Conservation (phyloP, 2,113 vertebrate genomes). For the Chloropsis cyanopogon region DNA sequence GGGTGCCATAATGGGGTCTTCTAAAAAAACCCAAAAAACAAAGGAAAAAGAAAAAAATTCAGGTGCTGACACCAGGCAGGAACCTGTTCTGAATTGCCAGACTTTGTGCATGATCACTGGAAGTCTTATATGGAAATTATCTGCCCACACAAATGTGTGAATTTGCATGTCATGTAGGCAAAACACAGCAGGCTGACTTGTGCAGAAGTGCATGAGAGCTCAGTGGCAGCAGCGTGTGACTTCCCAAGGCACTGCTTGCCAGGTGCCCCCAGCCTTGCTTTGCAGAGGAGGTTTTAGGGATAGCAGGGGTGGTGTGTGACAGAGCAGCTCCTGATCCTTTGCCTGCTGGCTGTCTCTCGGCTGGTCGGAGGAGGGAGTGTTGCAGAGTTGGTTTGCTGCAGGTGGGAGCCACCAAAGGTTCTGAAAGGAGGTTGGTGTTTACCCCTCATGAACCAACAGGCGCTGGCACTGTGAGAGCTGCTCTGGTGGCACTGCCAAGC, state of each 20-base stretch:
- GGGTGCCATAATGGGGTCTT: background rate
- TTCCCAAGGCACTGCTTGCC: background rate
- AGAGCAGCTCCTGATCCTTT: background rate
- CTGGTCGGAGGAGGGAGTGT: background rate
- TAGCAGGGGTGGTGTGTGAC: rapidly evolving
- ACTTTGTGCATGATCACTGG: background rate
- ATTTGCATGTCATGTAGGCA: background rate
- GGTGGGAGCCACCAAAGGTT: background rate
- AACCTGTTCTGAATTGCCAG: background rate
- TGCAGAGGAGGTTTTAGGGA: background rate
- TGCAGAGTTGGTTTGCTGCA: background rate
- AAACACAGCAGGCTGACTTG: background rate
- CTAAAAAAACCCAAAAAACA: background rate
- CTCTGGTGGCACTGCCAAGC: background rate
- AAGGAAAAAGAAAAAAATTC: no score
- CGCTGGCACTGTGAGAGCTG: background rate
- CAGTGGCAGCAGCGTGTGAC: rapidly evolving
- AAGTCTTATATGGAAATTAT: background rate
- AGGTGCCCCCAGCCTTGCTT: background rate
- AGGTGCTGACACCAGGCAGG: background rate
- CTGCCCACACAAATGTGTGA: background rate
- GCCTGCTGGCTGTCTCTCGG: background rate
- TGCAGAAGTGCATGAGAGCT: background rate
- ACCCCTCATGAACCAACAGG: background rate
- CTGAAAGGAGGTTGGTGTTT: rapidly evolving